A percentile compares a stretch with the other conserved stretches of the same genome.
These are phyloP conservation scores for Rhineura floridana DNA, from an alignment of 2,113 vertebrate genomes.

Conservation along the genomic window DNA sequence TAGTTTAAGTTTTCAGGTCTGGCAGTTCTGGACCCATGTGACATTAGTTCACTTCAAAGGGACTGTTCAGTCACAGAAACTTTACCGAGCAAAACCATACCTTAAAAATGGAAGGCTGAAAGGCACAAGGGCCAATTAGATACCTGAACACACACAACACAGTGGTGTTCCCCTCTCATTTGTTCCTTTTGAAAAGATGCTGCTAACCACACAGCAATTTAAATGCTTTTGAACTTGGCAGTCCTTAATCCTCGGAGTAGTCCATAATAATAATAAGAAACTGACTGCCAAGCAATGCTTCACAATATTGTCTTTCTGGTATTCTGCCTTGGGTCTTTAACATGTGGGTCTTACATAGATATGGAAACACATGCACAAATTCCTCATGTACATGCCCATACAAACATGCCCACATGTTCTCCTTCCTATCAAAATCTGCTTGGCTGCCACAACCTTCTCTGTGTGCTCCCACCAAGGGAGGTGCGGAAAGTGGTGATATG, in stretches of 20 bases:
- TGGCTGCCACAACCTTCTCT: neutral
- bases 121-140: neutral
- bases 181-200: neutral
- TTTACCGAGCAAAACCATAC: neutral
- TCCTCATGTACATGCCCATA: neutral
- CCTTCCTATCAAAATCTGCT: neutral
- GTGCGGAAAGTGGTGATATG: too few species aligned
- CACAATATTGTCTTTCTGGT: neutral
- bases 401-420: neutral
- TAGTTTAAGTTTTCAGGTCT: neutral
- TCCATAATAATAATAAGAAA: neutral
- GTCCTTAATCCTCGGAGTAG: neutral
- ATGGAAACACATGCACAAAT: neutral
- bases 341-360: neutral
- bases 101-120: neutral
- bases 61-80: neutral
- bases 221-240: neutral
- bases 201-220: neutral
- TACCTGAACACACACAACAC: neutral
- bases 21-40: neutral
- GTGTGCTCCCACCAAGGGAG: too few species aligned
- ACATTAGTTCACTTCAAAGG: conserved; percentile 6
- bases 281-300: neutral
- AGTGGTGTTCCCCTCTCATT: neutral
- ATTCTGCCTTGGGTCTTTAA: neutral